These are phyloP conservation scores for Hyles euphorbiae DNA, from an alignment of 1,140 invertebrate genomes.

Conservation along the genomic window DNA sequence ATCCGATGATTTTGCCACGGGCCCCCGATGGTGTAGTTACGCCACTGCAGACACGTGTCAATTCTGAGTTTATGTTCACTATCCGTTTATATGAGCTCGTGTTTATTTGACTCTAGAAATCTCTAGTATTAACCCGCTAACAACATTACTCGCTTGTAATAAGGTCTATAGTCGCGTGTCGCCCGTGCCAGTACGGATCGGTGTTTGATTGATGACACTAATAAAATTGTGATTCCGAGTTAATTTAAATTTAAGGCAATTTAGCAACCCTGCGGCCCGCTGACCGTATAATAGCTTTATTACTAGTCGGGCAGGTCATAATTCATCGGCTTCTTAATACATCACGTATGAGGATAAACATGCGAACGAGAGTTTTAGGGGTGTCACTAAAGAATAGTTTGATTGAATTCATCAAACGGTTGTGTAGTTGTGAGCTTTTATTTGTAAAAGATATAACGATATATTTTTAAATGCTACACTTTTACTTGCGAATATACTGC, in stretches of 20 bases:
- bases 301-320: constrained; percentile 45
- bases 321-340: constrained; percentile 34
- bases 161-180: constrained; percentile 39
- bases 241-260: constrained; percentile 75
- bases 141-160: constrained; percentile 7
- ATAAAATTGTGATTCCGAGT: constrained; percentile 74
- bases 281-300: constrained; percentile 68
- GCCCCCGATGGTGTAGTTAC: too few species aligned
- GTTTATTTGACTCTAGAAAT: constrained; percentile 66
- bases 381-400: too few species aligned
- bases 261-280: constrained; percentile 54
- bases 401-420: too few species aligned
- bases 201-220: constrained; percentile 72
- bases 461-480: too few species aligned
- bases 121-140: too few species aligned
- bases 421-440: too few species aligned
- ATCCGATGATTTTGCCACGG: too few species aligned
- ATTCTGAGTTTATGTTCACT: constrained; percentile 59
- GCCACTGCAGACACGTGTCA: constrained; percentile 54
- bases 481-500: too few species aligned
- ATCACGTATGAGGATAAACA: too few species aligned
- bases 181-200: constrained; percentile 28
- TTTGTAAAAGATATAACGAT: too few species aligned
- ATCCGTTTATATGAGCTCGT: constrained; percentile 63
- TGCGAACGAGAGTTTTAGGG: too few species aligned